A percentile compares a stretch with the other conserved stretches of the same genome.
Conservation (phyloP, 2,797 vertebrate genomes). For the Molossus molossus region DNA sequence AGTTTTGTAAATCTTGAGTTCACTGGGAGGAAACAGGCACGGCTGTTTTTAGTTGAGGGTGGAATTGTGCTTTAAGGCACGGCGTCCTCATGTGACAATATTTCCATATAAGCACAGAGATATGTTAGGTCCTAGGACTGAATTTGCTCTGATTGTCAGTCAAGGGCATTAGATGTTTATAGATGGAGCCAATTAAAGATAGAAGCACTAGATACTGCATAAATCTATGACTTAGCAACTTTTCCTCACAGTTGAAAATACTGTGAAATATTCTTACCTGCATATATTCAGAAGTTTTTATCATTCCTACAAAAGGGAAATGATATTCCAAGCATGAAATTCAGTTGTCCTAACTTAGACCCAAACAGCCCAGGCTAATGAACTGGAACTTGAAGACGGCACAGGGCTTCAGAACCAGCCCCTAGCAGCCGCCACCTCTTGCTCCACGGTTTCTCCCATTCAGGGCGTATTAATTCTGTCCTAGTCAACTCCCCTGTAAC, state of each 20-base stretch:
- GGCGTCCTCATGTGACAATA: not conserved
- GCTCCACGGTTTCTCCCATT: not conserved
- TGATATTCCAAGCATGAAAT: not conserved
- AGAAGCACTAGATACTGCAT: not conserved
- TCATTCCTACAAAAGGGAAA: not conserved
- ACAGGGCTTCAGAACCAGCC: not conserved
- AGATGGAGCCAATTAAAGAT: not conserved
- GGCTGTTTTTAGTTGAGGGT: constrained; percentile 23
- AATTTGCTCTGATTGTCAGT: not conserved
- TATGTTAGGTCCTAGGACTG: not conserved
- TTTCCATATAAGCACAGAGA: not conserved
- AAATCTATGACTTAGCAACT: not conserved
- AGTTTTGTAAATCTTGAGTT: constrained; percentile 13
- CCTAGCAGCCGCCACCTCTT: not conserved
- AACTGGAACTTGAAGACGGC: not conserved
- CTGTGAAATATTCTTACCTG: not conserved
- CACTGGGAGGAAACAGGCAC: not conserved
- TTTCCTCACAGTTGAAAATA: constrained; percentile 25
- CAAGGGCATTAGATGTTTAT: not conserved
- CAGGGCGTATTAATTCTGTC: not conserved
- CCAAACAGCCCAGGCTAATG: not conserved
- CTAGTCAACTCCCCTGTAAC: not conserved
- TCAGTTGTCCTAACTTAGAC: not conserved
- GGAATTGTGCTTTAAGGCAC: constrained; percentile 1
- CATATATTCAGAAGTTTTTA: not conserved